Evolutionary conservation across 1,140 invertebrate species (phyloP), one percentile per base, ranked within the genome.

Genomic region (Drosophila grimshawi): DNA sequence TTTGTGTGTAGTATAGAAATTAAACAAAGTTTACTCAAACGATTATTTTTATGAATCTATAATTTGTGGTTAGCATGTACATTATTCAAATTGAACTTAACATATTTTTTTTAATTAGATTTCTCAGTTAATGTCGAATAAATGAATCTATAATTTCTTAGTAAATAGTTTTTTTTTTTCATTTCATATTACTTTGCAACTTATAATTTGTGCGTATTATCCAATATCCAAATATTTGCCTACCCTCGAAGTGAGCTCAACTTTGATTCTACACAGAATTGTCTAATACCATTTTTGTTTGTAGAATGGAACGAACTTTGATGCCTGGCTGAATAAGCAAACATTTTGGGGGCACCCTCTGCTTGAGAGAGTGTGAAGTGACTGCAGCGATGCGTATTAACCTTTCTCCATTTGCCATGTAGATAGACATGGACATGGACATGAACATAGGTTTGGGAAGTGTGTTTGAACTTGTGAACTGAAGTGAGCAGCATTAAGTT

Each of bases 261-360:
- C 39, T 43, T 43, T 43, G 39, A 43, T 43, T 43, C 39, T 41
- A 10, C 1, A 6, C 39, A 10, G 19, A 19, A 19, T 51, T n/a
- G 3, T 7, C 30, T 6, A 32, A 33, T 33, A 5, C 10, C 29
- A 46, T 73, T 72, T 73, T 46, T 86, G 67, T 88, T 88, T 88
- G 71, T 70, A 79, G 82, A 82, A 76, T 76, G 83, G 76, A 78
- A 76, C 67, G 76, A 4, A 68, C 79, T 82, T 70, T 82, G 76
- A 86, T 78, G 81, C 43, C 69, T 81, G 68, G 67, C 75, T 67
- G 67, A 59, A 78, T 81, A 63, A 57, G 67, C 67, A 86, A 86
- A 88, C 83, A 82, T 66, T 75, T 78, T 51, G 62, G 56, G 49
- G 19, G 19, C 19, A 19, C 19, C 19, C 65, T 8, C 10, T 65